Evolutionary conservation across 1,140 invertebrate species (phyloP), one percentile per base, ranked within the genome.

Genomic region (Sycophila sp.): DNA sequence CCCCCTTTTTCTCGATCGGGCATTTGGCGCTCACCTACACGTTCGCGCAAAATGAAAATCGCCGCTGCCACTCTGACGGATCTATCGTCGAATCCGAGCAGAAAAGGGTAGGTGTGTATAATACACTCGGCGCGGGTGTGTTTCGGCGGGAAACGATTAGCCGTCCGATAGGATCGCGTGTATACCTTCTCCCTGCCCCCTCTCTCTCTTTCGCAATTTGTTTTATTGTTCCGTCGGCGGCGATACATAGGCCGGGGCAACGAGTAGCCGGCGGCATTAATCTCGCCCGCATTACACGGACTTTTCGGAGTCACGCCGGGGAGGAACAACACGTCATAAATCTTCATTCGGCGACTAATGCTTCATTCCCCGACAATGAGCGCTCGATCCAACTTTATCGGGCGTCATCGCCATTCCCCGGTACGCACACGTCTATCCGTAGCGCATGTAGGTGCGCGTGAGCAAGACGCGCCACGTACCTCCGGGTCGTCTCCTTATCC

Each of bases 301-400:
- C 8, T 26, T 38, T 34, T 60, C 28, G 22, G 53, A 19, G 36
- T 38, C 32, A 19, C 30, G 38, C 10, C 1, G 49, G 26, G 42
- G 22, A 56, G 60, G 49, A 51, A 60, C 38, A 68, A 68, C 28
- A 69, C 19, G 32, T 34, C 59, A 55, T 69, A 63, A 45, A 69
- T 69, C 68, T 69, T 55, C 49, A 55, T 63, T 69, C 47, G 38
- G 22, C 19, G 42, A 34, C 55, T 53, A 69, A 69, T 69, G 51
- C 66, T 69, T 69, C 45, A 69, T 69, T 60, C 56, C 45, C 10
- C 56, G 49, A 69, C 55, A 60, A 59, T 60, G 51, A 69, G 66
- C 56, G 60, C 60, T 69, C 55, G 24, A 69, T 69, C 66, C 51
- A 49, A 51, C 45, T 5, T 28, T 69, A 69, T 69, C 64, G 64